phyloP scores from a whole-genome alignment of 2,113 vertebrate genomes.

The Sprattus sprattus region DNA sequence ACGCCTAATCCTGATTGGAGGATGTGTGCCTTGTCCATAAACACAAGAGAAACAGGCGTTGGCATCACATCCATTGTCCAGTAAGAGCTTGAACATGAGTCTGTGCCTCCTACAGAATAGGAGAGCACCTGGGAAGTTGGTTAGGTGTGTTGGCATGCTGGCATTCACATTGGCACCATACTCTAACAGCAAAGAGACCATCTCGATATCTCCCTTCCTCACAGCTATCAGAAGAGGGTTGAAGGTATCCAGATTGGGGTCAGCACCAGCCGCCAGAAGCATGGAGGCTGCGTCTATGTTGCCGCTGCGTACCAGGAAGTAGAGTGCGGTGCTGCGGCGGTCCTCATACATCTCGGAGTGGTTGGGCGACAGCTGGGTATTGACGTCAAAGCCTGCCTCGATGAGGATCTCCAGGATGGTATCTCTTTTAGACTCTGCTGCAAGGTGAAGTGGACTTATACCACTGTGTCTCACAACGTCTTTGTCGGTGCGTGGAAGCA shows the following conservation, averaged over 20 bases:
- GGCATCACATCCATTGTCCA: constrained; percentile 86
- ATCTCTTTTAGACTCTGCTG: constrained; percentile 82
- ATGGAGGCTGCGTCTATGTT: constrained; percentile 77
- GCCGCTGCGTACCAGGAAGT: constrained; percentile 85
- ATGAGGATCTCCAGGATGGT: constrained; percentile 81
- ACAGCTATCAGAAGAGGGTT: constrained; percentile 87
- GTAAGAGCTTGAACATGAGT: constrained; percentile 83
- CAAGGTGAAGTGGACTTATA: constrained; percentile 93
- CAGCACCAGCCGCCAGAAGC: constrained; percentile 83
- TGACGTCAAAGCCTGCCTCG: constrained; percentile 83
- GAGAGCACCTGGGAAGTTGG: constrained; percentile 86
- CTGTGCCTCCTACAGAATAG: constrained; percentile 89
- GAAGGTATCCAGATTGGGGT: constrained; percentile 87
- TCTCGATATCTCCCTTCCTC: constrained; percentile 79
- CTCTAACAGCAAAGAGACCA: constrained; percentile 80
- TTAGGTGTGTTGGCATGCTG: constrained; percentile 82
- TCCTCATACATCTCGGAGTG: constrained; percentile 85
- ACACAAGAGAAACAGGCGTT: constrained; percentile 82
- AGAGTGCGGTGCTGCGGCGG: constrained; percentile 82
- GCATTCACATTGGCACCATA: constrained; percentile 87
- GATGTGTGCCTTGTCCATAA: constrained; percentile 79
- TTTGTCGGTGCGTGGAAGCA: constrained; percentile 82
- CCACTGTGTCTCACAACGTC: constrained; percentile 78
- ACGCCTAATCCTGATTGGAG: constrained; percentile 61
- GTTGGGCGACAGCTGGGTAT: constrained; percentile 77